phyloP scores from a whole-genome alignment of 2,797 vertebrate genomes.

The Hephaestus fuliginosus region DNA sequence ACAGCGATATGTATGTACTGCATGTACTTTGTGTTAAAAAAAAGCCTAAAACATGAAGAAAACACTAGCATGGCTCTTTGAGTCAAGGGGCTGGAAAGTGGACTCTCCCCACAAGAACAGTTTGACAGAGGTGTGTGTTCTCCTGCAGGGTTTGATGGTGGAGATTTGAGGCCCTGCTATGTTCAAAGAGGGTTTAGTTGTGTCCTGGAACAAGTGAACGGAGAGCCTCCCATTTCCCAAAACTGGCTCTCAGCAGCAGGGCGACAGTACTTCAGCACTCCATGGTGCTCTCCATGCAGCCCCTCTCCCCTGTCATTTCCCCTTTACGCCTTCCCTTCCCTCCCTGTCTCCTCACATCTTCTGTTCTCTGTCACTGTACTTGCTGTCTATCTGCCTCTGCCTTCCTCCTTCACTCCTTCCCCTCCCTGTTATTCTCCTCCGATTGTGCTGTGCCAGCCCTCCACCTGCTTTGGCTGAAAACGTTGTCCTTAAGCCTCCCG shows the following conservation, averaged over 20 bases:
- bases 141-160: constrained; percentile 45
- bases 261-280: constrained; percentile 46
- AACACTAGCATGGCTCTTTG: neutral
- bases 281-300: constrained; percentile 21
- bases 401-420: constrained; percentile 28
- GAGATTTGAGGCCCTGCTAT: constrained; percentile 23
- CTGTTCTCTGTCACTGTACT: constrained; percentile 45
- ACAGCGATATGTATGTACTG: neutral
- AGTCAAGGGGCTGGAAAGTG: neutral
- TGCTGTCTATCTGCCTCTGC: constrained; percentile 17
- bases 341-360: constrained; percentile 44
- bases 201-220: constrained; percentile 34
- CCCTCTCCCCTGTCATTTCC: constrained; percentile 57
- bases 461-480: constrained; percentile 61
- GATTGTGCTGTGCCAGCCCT: constrained; percentile 64
- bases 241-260: constrained; percentile 57
- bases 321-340: constrained; percentile 37
- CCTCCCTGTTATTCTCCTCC: constrained; percentile 49
- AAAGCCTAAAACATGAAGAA: neutral
- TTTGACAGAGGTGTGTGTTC: constrained; percentile 19
- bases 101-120: neutral
- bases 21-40: no score
- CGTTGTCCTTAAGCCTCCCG: constrained; percentile 56
- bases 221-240: constrained; percentile 55
- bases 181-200: constrained; percentile 37